Evolutionary conservation across 1,140 invertebrate species (phyloP), one percentile per base, ranked within the genome.

Genomic region (Atta texana): DNA sequence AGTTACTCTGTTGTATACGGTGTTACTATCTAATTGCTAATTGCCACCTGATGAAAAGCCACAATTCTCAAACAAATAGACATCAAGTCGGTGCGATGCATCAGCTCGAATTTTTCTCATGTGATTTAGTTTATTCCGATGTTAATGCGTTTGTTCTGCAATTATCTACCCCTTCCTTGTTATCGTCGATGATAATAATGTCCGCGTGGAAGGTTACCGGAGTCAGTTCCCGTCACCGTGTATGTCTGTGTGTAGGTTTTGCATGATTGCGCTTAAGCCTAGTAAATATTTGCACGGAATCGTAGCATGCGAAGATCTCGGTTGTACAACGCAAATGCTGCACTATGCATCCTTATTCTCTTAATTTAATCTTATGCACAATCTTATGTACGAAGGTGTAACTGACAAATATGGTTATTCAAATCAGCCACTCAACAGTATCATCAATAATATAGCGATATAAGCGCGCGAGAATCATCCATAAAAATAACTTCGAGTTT

Each of bases 221-320:
- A 10, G 34, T n/a, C 44, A 49, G 24, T 53, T 14, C 14, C 7
- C 63, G 7, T n/a, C 44, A 44, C 28, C 12, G 28, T 51, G 28
- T 39, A 39, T 10, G 68, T 31, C 4, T 2, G 34, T 53, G 34
- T 51, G 5, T 66, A 53, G 55, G 59, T 16, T 49, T 59, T 72
- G 16, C 34, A 28, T 57, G 78, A n/a, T 77, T 68, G 21, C 4
- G 31, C 14, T 61, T 61, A 31, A 61, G 55, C 44, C n/a, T n/a
- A 24, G 28, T 53, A 84, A 84, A 84, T 84, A 84, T 84, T 84
- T 84, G 55, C 80, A 49, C 57, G 28, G 39, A 74, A 84, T 84
- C 80, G 53, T 68, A 39, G 53, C 34, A 55, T 14, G 8, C 34
- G n/a, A n/a, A 55, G 49, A 71, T 71, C 34, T 51, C 68, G 8